Conservation (phyloP, 2,113 vertebrate genomes). For the Myrmophylax atrothorax region DNA sequence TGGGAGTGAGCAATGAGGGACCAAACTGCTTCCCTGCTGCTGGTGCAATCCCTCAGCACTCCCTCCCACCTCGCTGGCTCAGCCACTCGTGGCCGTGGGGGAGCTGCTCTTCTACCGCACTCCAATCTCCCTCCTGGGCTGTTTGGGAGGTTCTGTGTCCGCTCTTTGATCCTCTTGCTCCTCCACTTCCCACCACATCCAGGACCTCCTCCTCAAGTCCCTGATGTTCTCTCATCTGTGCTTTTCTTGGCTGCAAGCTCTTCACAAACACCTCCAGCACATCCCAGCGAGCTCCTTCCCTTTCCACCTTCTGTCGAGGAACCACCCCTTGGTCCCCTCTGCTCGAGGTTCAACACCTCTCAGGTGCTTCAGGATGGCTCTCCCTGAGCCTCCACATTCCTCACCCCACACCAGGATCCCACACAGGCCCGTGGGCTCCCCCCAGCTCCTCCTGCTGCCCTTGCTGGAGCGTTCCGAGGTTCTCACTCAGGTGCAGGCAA, state of each 20-base stretch:
- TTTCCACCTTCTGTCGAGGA: neutral
- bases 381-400: neutral
- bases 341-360: neutral
- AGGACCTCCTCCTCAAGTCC: neutral
- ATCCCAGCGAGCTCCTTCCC: neutral
- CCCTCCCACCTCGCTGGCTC: constrained; percentile 49
- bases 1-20: constrained; percentile 53
- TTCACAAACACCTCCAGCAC: neutral
- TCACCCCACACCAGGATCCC: neutral
- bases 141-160: neutral
- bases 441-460: too few relatives aligned
- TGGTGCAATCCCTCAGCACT: constrained; percentile 51
- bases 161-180: neutral
- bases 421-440: neutral
- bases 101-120: neutral
- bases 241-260: neutral
- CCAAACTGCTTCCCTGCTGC: constrained; percentile 24
- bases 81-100: neutral
- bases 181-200: neutral
- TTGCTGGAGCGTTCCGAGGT: neutral
- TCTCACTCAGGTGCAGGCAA: neutral
- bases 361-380: neutral
- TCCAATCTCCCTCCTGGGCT: neutral
- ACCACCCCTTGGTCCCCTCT: accelerated
- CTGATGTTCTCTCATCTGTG: neutral